Evolutionary conservation across 2,888 invertebrate species (phyloP), one percentile per base, ranked within the genome.

Genomic region (Agriopis leucophaearia): DNA sequence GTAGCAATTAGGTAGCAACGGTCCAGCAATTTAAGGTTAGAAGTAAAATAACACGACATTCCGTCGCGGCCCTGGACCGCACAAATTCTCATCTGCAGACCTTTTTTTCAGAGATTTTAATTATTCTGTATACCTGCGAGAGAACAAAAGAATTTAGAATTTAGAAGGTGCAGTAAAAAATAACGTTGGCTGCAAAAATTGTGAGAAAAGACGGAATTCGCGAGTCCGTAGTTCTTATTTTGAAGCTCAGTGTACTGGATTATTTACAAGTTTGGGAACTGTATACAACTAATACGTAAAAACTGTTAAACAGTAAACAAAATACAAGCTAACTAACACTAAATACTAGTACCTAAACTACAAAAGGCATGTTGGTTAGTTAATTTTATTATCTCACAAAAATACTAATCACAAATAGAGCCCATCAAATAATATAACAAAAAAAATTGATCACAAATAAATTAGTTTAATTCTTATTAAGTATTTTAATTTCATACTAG

Each of bases 1-100:
- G 73, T 74, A 78, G 82, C 85, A 88, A 90, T 90, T 90, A 88
- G 81, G 83, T 79, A 78, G 80, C 78, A 84, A 83, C 79, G 81
- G 80, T 75, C 78, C 71, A 81, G 83, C 81, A 85, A 85, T 86
- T 88, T 85, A 81, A 80, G 83, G 82, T 85, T 80, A 84, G 82
- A 86, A 85, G 84, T 84, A 84, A 85, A 88, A 84, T 83, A 84
- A 85, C 85, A 81, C 80, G 75, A 79, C 82, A 79, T 73, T 78
- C 78, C 78, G 51, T 15, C 38, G 47, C 51, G 62, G 72, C 62
- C 47, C 62, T 48, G 63, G 16, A 27, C 66, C 64, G 63, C 69
- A 70, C 67, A 66, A 78, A 78, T 76, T 77, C 70, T 75, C 79
- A 75, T 76, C 76, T 74, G 75, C 70, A 68, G 75, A 73, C 73